phyloP scores from a whole-genome alignment of 1,140 invertebrate genomes.

The Ylistrum balloti region DNA sequence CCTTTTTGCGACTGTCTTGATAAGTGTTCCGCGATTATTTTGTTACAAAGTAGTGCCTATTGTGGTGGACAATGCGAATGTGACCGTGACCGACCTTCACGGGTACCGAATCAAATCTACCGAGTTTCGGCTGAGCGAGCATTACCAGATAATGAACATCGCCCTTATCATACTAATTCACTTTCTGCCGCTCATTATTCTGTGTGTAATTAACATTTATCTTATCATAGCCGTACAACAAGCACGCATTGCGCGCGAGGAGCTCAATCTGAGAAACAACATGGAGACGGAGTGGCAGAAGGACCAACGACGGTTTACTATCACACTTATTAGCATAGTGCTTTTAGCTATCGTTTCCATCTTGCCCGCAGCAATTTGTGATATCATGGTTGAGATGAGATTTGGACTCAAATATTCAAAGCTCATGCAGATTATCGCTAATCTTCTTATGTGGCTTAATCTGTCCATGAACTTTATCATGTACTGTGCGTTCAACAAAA shows the following conservation, averaged over 20 bases:
- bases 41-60: slow-evolving; percentile 20
- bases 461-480: slow-evolving; percentile 68
- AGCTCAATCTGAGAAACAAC: slow-evolving; percentile 46
- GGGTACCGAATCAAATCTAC: slow-evolving; percentile 2
- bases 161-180: slow-evolving; percentile 58
- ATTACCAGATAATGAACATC: slow-evolving; percentile 51
- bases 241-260: slow-evolving; percentile 47
- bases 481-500: slow-evolving; percentile 69
- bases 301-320: slow-evolving; percentile 62
- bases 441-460: slow-evolving; percentile 59
- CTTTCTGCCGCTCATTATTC: slow-evolving; percentile 58
- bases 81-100: neutral
- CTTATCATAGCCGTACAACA: slow-evolving; percentile 58
- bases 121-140: slow-evolving; percentile 6
- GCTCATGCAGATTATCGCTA: slow-evolving; percentile 51
- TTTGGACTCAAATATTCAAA: slow-evolving; percentile 10
- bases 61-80: neutral
- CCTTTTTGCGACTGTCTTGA: slow-evolving; percentile 47
- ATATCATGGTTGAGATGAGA: slow-evolving; percentile 41
- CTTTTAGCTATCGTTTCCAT: slow-evolving; percentile 65
- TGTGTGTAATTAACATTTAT: slow-evolving; percentile 61
- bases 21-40: slow-evolving; percentile 65
- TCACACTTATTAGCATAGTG: slow-evolving; percentile 67
- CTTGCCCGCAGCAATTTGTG: slow-evolving; percentile 59
- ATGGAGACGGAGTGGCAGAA: slow-evolving; percentile 54